These are phyloP conservation scores for Pecten maximus DNA, from an alignment of 2,888 invertebrate genomes.

Conservation along the genomic window DNA sequence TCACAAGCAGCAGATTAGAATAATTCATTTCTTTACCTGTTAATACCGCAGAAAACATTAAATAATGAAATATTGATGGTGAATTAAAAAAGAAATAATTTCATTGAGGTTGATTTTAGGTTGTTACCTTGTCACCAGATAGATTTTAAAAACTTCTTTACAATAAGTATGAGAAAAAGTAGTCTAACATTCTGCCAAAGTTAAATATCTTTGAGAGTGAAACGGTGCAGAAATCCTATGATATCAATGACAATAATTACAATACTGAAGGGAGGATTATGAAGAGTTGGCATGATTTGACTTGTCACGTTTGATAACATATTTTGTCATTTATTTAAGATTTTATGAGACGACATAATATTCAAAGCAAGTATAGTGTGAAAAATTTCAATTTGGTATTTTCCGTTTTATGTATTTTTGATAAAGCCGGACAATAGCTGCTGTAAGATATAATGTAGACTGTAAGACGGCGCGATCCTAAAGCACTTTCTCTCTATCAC, in stretches of 20 bases:
- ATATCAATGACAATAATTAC: background rate
- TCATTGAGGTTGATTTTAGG: background rate
- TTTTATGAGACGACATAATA: background rate
- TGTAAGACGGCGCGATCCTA: background rate
- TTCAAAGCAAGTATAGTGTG: constrained; percentile 21
- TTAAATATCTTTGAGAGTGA: background rate
- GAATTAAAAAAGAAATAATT: background rate
- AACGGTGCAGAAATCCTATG: background rate
- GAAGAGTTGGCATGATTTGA: background rate
- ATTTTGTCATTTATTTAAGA: constrained; percentile 2
- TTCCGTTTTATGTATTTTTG: constrained; percentile 13
- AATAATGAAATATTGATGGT: background rate
- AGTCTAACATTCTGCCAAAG: background rate
- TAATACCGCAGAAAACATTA: background rate
- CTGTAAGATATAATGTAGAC: background rate
- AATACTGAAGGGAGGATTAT: background rate
- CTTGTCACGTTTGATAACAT: constrained; percentile 10
- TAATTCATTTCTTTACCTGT: background rate
- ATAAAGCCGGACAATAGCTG: constrained; percentile 10
- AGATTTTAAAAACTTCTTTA: background rate
- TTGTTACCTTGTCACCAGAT: background rate
- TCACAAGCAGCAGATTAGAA: background rate
- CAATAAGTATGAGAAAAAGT: background rate
- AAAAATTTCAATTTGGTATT: constrained; percentile 11
- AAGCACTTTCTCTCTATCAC: constrained; percentile 22